Evolutionary conservation across 2,888 invertebrate genomes (phyloP), one percentile per base, ranked within the genome.

Genomic region (Drosophila dives): DNA sequence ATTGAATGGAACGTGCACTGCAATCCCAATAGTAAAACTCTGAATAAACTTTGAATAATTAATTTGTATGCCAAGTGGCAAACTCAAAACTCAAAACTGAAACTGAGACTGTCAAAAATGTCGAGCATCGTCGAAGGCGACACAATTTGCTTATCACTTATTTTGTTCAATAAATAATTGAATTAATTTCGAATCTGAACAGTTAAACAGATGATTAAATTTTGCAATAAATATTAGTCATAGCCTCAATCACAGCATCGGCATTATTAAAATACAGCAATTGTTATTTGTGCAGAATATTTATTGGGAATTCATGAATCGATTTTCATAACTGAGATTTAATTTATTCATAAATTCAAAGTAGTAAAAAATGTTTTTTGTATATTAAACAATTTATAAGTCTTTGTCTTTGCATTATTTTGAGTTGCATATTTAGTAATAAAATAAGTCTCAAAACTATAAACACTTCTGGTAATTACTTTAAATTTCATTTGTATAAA

Each of bases 11-110:
- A 67, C 67, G 67, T 67, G 67, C 69, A 32, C 7, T 34, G 67
- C 34, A 68, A 56, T 36, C 49, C 34, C 49, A 67, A 67, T 53
- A 51, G 15, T 15, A 23, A 45, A 45, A 23, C 45, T 23, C 15
- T 4, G 45, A 65, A 66, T 45, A 40, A 51, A 64, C 64, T 45
- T 45, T 45, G 45, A 36, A 67, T 45, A 66, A 54, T 66, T 54
- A 45, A 66, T 66, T 66, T 66, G 68, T 69, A 69, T 59, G 59
- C 68, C 66, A 54, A 51, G 34, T 34, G 64, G 50, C 33, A 17
- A 7, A 33, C 20, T 23, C 8, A 4, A 45, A 45, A 33, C 38
- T 15, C 17, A 55, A 48, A 62, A 32, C 36, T 29, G 51, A 64
- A 12, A 42, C 15, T 40, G 49, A 50, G 26, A 42, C 33, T 29